Percentiles rank a stretch among this genome's conserved stretches.
Evolutionary conservation across 2,888 invertebrate species (phyloP).

Genomic region (Lypha dubia): DNA sequence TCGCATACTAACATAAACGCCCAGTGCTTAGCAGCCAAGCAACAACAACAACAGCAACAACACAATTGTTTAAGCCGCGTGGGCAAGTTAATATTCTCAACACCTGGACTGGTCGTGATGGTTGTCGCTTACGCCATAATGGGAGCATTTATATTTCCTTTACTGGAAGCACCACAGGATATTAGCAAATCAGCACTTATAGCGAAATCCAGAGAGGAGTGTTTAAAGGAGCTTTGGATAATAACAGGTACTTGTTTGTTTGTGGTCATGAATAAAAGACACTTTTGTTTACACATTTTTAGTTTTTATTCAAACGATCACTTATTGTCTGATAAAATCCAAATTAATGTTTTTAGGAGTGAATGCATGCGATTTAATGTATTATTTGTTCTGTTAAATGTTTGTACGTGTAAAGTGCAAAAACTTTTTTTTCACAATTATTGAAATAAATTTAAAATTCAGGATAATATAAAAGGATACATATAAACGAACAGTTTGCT

Average conservation of each 20-base stretch:
- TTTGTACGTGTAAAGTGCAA: background rate
- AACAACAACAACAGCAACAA: conserved; percentile 52
- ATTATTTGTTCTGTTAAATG: background rate
- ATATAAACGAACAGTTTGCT: no score
- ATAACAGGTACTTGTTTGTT: conserved; percentile 87
- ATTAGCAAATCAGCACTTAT: conserved; percentile 86
- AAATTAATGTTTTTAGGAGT: background rate
- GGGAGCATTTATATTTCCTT: conserved; percentile 90
- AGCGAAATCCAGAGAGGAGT: conserved; percentile 87
- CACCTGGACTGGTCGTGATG: conserved; percentile 87
- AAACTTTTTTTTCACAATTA: no score
- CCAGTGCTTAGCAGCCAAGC: conserved; percentile 46
- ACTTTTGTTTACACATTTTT: background rate
- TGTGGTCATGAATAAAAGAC: background rate
- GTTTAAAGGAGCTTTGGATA: conserved; percentile 89
- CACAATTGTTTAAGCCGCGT: conserved; percentile 77
- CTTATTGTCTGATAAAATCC: conserved; percentile 1
- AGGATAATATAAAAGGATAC: no score
- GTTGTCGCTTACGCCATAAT: conserved; percentile 90
- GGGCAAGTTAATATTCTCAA: conserved; percentile 81
- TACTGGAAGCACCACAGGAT: conserved; percentile 88
- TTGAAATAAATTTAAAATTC: no score
- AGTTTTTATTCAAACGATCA: background rate
- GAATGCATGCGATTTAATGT: background rate
- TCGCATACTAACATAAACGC: conserved; percentile 19